A percentile compares a stretch with the other conserved stretches of the same genome.
These are phyloP conservation scores for Pipistrellus pygmaeus DNA, from an alignment of 2,797 vertebrate species.

Conservation along the genomic window DNA sequence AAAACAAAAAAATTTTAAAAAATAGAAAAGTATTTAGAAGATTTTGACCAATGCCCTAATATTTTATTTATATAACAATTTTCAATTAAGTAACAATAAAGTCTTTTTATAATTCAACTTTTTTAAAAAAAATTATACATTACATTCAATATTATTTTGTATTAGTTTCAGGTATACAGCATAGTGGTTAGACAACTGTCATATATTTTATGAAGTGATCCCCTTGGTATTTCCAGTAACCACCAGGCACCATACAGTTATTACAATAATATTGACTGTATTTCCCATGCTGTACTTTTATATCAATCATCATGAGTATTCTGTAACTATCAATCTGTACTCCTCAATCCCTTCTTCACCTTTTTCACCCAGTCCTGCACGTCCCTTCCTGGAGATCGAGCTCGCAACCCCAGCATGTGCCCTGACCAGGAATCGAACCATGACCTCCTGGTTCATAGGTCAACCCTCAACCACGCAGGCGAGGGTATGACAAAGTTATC, in stretches of 20 bases:
- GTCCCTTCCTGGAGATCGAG: no score
- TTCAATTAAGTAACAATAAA: constrained; percentile 19
- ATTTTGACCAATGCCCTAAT: neutral
- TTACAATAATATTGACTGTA: no score
- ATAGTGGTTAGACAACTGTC: neutral
- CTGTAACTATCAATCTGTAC: neutral
- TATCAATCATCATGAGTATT: neutral
- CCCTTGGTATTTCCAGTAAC: neutral
- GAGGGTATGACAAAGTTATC: neutral
- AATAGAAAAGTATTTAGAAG: neutral
- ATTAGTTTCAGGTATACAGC: neutral
- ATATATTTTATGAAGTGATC: neutral
- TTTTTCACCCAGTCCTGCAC: neutral
- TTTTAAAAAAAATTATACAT: no score
- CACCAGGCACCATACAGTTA: neutral
- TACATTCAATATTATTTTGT: neutral
- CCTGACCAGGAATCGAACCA: no score
- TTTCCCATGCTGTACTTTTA: neutral
- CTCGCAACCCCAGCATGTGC: no score
- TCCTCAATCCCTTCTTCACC: neutral
- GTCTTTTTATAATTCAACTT: neutral
- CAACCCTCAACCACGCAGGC: no score
- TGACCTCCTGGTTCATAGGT: no score
- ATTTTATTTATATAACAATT: constrained; percentile 38
- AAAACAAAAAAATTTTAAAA: neutral